Evolutionary conservation across 2,888 invertebrate species (phyloP), one percentile per base, ranked within the genome.

Genomic region (Temnothorax rugatulus): DNA sequence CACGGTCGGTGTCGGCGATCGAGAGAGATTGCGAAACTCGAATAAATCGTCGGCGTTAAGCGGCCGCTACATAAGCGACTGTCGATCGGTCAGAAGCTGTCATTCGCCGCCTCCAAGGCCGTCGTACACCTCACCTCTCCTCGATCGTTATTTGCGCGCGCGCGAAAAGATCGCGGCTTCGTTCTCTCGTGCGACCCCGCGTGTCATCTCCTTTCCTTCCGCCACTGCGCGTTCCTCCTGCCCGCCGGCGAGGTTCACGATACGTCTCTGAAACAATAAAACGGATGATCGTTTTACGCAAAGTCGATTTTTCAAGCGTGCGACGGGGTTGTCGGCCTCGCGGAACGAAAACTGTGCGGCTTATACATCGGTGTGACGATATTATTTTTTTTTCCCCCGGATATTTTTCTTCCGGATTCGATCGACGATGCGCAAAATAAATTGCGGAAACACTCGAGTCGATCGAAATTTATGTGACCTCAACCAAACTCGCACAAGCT

Each of bases 21-120:
- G 85, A 71, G 83, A 74, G 82, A 86, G 83, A 77, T 87, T 84
- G 89, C 59, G 82, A 89, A 85, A 86, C 85, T 87, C 87, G 87
- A 84, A 84, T 87, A 83, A 88, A 84, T 87, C 86, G 68, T 38
- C 64, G 25, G 15, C 38, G 29, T 7, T 63, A 41, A 41, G 29
- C 44, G 21, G 50, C 38, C 44, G 41, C 41, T 41, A 15, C 29
- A 15, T 74, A 68, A 52, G 21, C 63, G 34, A 63, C 38, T 41
- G 54, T 41, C 68, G 54, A 68, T 69, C 77, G 44, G 9, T n/a
- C 25, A 52, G 50, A 5, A 47, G 21, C 38, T 61, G 50, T 81
- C 59, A n/a, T 81, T 73, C 59, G 59, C 25, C 47, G 38, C 8
- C 84, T 77, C 81, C 88, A 89, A 89, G 88, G 88, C 63, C 82